Conservation (phyloP, 1,140 invertebrate genomes). For the Pygmarrhopalites habei region DNA sequence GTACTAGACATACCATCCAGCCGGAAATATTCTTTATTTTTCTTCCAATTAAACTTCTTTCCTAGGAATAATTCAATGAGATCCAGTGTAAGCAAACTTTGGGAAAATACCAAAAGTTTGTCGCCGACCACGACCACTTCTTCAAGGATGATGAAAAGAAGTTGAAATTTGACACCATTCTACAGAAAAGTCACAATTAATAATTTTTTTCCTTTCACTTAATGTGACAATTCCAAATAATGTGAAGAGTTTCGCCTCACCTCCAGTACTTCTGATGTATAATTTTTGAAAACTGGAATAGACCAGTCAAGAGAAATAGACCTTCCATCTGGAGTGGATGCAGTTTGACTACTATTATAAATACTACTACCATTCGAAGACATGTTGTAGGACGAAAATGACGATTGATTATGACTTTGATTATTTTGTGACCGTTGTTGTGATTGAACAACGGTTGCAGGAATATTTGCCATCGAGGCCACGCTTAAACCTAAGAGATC, state of each 20-base stretch:
- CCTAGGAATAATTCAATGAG: slow-evolving; percentile 93
- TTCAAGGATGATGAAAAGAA: slow-evolving; percentile 87
- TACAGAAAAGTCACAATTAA: too few species aligned
- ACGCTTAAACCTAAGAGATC: neutral
- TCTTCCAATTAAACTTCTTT: slow-evolving; percentile 47
- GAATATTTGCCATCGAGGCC: slow-evolving; percentile 12
- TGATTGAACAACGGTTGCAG: neutral
- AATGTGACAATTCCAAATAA: too few species aligned
- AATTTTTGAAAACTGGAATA: slow-evolving; percentile 72
- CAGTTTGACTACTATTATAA: neutral
- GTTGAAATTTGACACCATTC: slow-evolving; percentile 90
- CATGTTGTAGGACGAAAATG: too few species aligned
- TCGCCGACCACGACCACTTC: slow-evolving; percentile 81
- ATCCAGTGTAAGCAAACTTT: slow-evolving; percentile 86
- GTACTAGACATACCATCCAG: slow-evolving; percentile 60
- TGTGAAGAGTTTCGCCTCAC: too few species aligned
- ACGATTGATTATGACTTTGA: too few species aligned
- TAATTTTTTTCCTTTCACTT: too few species aligned
- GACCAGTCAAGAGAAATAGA: slow-evolving; percentile 49
- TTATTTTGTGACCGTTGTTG: too few species aligned
- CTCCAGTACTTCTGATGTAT: slow-evolving; percentile 80
- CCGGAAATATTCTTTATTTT: slow-evolving; percentile 46
- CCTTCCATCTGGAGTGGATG: neutral
- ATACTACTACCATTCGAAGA: too few species aligned
- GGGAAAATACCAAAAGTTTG: slow-evolving; percentile 91